Conservation (phyloP, 2,113 vertebrate species). For the Hyla sarda region DNA sequence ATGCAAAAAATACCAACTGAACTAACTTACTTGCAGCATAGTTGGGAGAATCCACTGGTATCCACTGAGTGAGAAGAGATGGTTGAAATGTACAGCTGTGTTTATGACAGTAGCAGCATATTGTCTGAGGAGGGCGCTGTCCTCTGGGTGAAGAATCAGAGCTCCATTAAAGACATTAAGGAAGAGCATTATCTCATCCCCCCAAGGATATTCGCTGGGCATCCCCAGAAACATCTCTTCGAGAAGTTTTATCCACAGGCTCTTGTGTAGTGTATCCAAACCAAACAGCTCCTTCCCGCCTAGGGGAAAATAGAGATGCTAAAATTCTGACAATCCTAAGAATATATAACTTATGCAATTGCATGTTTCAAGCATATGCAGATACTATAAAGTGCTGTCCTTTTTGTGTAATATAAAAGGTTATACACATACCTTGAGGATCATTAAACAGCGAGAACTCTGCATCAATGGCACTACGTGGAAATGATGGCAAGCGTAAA, state of each 20-base stretch:
- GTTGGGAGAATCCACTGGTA: slow-evolving; percentile 99
- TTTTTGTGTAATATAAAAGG: background rate
- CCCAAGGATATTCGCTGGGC: slow-evolving; percentile 98
- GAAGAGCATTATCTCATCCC: slow-evolving; percentile 98
- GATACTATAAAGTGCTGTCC: background rate
- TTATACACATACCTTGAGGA: slow-evolving; percentile 79
- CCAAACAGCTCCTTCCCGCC: slow-evolving; percentile 96
- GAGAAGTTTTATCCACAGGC: slow-evolving; percentile 97
- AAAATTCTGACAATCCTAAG: too few relatives aligned
- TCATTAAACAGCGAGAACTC: slow-evolving; percentile 97
- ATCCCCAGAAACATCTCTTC: slow-evolving; percentile 99
- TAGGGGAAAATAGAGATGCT: slow-evolving; percentile 37
- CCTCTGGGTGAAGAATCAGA: slow-evolving; percentile 93
- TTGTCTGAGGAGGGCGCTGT: slow-evolving; percentile 93
- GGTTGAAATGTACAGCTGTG: slow-evolving; percentile 96
- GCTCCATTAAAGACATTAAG: slow-evolving; percentile 96
- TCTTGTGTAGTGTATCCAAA: slow-evolving; percentile 96
- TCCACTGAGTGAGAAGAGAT: slow-evolving; percentile 96
- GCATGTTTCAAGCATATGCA: background rate
- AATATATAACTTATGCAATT: background rate
- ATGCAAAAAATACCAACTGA: background rate
- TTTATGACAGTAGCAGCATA: slow-evolving; percentile 96
- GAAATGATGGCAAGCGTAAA: slow-evolving; percentile 94
- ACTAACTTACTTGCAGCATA: slow-evolving; percentile 87
- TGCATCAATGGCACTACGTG: slow-evolving; percentile 92